Evolutionary conservation across 1,140 invertebrate species (phyloP).

Genomic region (Eulimnadia texana): DNA sequence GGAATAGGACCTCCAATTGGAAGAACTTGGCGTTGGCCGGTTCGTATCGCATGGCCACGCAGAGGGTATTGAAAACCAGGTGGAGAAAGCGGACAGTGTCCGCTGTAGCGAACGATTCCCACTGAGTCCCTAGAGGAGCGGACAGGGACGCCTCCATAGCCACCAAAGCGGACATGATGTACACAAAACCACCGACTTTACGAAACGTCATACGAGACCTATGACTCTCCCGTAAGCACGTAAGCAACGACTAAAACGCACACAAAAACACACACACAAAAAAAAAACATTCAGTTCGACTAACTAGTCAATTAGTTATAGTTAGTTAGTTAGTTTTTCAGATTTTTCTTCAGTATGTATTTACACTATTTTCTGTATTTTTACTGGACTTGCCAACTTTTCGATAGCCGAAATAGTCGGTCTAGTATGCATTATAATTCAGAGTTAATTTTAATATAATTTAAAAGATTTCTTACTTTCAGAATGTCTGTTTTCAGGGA

Average conservation of each 20-base stretch:
- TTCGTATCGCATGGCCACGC: constrained; percentile 95
- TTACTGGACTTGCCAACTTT: too few species aligned
- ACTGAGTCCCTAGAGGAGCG: constrained; percentile 28
- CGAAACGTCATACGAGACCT: constrained; percentile 89
- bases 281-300: background rate
- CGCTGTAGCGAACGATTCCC: constrained; percentile 30
- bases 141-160: constrained; percentile 72
- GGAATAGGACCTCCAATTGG: constrained; percentile 74
- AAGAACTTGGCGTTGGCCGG: constrained; percentile 98
- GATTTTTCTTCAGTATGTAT: too few species aligned
- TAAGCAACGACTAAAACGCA: constrained; percentile 49
- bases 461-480: constrained; percentile 41
- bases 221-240: constrained; percentile 84
- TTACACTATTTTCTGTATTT: too few species aligned
- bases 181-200: constrained; percentile 90
- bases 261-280: constrained; percentile 13
- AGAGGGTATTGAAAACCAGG: constrained; percentile 86
- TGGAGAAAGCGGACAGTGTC: constrained; percentile 59
- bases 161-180: constrained; percentile 88
- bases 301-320: too few species aligned
- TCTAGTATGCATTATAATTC: too few species aligned
- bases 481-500: constrained; percentile 80
- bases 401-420: too few species aligned
- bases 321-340: too few species aligned
- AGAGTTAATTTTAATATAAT: too few species aligned